phyloP scores from a whole-genome alignment of 2,797 vertebrate species.

The Mycteria americana region DNA sequence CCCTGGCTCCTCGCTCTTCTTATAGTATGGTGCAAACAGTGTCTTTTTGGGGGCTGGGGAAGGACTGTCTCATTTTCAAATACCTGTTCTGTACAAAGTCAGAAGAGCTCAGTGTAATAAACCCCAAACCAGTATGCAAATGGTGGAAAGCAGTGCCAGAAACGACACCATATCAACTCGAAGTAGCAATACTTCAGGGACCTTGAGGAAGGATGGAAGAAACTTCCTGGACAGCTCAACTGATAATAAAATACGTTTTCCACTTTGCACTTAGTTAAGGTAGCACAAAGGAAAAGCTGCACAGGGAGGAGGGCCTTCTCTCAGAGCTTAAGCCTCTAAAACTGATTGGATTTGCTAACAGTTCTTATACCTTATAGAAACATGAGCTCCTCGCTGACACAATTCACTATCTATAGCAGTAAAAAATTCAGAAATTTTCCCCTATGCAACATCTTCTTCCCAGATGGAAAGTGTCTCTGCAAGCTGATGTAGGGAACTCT shows the following conservation, averaged over 20 bases:
- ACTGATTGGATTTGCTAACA: background rate
- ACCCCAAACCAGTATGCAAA: background rate
- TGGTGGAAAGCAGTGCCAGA: background rate
- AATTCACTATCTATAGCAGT: background rate
- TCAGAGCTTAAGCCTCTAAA: background rate
- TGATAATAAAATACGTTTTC: background rate
- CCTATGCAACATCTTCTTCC: background rate
- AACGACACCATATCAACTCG: background rate
- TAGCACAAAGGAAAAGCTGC: background rate
- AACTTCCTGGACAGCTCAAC: background rate
- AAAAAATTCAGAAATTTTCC: background rate
- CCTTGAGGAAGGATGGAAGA: background rate
- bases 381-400: background rate
- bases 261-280: background rate
- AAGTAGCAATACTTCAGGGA: background rate
- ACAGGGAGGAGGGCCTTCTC: background rate
- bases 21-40: background rate
- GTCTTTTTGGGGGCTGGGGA: background rate
- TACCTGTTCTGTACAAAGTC: background rate
- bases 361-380: background rate
- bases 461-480: background rate
- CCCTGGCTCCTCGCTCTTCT: fast-evolving
- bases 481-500: background rate
- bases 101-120: background rate
- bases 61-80: background rate